A percentile compares a stretch with the other conserved stretches of the same genome.
Conservation (phyloP, 2,888 invertebrate species). For the Atherix ibis region DNA sequence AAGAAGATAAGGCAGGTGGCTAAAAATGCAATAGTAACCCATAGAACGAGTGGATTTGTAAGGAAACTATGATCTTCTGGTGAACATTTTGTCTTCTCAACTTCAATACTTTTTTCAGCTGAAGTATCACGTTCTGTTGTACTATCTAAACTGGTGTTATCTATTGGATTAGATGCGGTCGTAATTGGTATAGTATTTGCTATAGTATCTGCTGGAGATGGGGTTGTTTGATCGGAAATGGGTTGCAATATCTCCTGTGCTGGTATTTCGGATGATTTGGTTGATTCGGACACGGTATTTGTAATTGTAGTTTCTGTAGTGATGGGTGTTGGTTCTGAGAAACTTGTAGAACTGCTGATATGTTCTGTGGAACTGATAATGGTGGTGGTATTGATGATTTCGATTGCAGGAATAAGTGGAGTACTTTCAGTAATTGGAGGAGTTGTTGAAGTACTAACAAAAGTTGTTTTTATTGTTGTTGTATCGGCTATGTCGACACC, state of each 20-base stretch:
- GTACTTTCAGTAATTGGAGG: neutral
- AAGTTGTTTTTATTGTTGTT: no score
- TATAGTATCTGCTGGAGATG: no score
- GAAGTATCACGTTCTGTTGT: conserved; percentile 3
- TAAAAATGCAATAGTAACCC: conserved; percentile 16
- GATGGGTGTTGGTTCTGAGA: neutral
- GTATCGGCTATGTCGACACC: neutral
- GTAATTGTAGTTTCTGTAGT: neutral
- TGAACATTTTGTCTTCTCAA: neutral
- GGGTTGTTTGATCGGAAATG: neutral
- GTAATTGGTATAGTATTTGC: neutral
- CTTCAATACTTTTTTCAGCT: neutral
- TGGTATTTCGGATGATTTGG: neutral
- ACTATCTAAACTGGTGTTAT: neutral
- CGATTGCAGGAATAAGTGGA: neutral
- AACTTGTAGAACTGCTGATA: no score
- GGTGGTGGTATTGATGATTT: neutral
- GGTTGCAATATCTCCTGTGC: neutral
- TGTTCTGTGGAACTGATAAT: neutral
- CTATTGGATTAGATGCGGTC: no score
- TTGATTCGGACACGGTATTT: neutral
- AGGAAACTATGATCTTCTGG: no score
- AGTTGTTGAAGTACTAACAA: neutral
- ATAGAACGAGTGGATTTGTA: no score
- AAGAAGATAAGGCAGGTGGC: conserved; percentile 14